phyloP scores from a whole-genome alignment of 2,797 vertebrate genomes.

The Propithecus deckenii region DNA sequence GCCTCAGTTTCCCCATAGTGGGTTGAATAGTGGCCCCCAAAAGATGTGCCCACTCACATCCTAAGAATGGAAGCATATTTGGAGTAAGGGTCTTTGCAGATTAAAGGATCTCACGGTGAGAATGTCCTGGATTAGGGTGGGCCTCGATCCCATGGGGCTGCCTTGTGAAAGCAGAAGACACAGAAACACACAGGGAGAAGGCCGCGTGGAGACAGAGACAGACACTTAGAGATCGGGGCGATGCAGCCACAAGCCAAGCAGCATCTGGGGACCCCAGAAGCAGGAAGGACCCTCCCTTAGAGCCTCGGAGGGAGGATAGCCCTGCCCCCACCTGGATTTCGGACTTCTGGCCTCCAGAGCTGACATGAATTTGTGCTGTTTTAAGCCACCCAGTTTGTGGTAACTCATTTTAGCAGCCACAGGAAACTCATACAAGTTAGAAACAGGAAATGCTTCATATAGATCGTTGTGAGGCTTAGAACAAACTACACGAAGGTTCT shows the following conservation, averaged over 20 bases:
- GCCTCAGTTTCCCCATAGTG: background rate
- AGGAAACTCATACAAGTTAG: background rate
- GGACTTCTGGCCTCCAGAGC: background rate
- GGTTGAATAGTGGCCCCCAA: background rate
- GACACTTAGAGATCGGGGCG: background rate
- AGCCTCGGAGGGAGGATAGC: fast-evolving
- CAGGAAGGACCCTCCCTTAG: too few relatives aligned
- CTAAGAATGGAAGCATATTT: background rate
- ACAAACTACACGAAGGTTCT: background rate
- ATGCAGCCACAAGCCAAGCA: too few relatives aligned
- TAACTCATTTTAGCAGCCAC: background rate
- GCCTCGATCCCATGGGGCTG: background rate
- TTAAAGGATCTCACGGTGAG: background rate
- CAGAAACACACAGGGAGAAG: background rate
- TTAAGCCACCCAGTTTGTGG: background rate
- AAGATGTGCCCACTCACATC: background rate
- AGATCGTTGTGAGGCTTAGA: background rate
- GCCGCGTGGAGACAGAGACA: background rate
- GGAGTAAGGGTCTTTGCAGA: background rate
- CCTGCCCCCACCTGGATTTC: fast-evolving
- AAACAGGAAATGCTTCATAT: background rate
- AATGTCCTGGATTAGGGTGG: background rate
- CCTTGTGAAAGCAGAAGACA: background rate
- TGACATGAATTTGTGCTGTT: background rate
- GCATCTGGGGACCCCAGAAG: background rate